Conservation (phyloP, 2,888 invertebrate genomes). For the Troides aeacus region DNA sequence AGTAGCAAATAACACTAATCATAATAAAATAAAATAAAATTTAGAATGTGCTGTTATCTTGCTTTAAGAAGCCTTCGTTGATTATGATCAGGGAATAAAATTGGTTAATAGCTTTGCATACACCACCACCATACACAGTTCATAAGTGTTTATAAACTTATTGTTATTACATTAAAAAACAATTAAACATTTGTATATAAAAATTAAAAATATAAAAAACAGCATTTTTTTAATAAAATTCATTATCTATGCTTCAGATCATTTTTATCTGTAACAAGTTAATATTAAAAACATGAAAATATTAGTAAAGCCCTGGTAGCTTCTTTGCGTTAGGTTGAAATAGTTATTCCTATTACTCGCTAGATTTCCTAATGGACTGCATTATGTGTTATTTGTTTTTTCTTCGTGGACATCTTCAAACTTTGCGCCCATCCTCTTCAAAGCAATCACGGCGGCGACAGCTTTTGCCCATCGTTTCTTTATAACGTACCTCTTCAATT, state of each 20-base stretch:
- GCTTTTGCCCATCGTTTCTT: slow-evolving; percentile 95
- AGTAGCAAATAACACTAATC: not conserved
- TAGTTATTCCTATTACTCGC: not conserved
- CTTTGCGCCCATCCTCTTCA: slow-evolving; percentile 92
- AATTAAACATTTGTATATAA: not conserved
- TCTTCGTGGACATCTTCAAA: slow-evolving; percentile 69
- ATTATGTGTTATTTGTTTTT: slow-evolving; percentile 29
- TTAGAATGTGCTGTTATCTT: too few relatives aligned
- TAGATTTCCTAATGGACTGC: not conserved
- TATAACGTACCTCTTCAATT: slow-evolving; percentile 92
- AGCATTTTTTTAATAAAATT: not conserved
- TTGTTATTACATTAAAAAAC: not conserved
- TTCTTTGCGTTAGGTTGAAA: not conserved
- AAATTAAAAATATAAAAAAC: not conserved
- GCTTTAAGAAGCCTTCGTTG: too few relatives aligned
- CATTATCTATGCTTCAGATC: slow-evolving; percentile 2
- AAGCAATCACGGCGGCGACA: slow-evolving; percentile 91
- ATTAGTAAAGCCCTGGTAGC: not conserved
- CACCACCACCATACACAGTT: slow-evolving; percentile 1
- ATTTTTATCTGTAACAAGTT: not conserved
- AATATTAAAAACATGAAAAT: not conserved
- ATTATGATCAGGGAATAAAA: not conserved
- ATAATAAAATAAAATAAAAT: too few relatives aligned
- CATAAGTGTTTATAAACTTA: not conserved
- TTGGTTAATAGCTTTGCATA: not conserved